Base-by-base conservation (phyloP, 2,113 vertebrate species). In the Gymnobelideus leadbeateri region DNA sequence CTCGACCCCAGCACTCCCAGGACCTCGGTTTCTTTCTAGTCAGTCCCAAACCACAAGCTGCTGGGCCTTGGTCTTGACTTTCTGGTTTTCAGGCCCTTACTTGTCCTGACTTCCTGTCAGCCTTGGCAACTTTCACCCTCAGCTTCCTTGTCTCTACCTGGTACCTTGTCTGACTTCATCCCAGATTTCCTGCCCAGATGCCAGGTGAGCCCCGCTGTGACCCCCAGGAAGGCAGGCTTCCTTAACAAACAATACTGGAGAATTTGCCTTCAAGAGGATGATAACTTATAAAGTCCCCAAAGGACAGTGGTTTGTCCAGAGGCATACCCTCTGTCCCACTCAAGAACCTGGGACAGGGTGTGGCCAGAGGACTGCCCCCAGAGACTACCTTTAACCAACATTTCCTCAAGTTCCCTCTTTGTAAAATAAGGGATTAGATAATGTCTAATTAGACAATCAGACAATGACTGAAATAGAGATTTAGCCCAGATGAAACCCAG, bases 111-210 rank as follows among this genome's bases (percentile, higher is more conserved):
- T 3, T 28, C 61, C 46, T 84, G 16, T 28, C 54, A 61, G 54
- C 55, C 91, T 61, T 14, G 37, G 92, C 68, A 46, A 92, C 96
- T 92, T 28, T 26, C 94, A 92, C 89, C 61, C 68, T 77, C 50
- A n/a, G 37, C 68, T 89, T 54, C 84, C 96, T 91, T n/a, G 23
- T 53, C 93, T 95, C 94, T 96, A 94, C 96, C 94, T 93, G 57
- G 95, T 68, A 77, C 51, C 46, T 92, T 90, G 90, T 92, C 68
- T 68, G 90, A 94, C 37, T 46, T 31, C 54, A 90, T 95, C 95
- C 47, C 55, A 47, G 53, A 54, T 54, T 24, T 54, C 52, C 19
- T 57, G 12, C 61, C 61, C 61, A 19, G 12, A n/a, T n/a, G 61
- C 61, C 68, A 43, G 68, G 68, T 16, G 14, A 43, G 68, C 37